Conservation (phyloP, 1,140 invertebrate species). For the Armadillidium nasatum region DNA sequence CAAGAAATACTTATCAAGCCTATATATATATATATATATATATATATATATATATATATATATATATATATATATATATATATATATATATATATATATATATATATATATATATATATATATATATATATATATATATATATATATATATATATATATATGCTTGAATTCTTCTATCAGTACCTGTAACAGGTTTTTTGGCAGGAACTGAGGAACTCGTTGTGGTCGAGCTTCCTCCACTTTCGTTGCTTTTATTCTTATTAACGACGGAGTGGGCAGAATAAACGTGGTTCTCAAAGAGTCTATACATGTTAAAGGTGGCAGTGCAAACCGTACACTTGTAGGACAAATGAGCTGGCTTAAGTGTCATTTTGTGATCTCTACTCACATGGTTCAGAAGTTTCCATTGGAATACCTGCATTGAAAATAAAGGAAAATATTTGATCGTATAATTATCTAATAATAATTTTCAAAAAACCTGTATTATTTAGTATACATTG, state of each 20-base stretch:
- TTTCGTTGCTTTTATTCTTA: conserved; percentile 38
- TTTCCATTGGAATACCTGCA: conserved; percentile 86
- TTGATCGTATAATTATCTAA: no score
- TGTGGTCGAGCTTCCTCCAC: conserved; percentile 7
- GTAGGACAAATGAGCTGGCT: conserved; percentile 86
- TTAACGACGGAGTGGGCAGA: conserved; percentile 62
- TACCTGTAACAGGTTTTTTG: neutral
- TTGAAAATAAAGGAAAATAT: no score
- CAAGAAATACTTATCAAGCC: no score
- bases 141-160: no score
- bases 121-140: no score
- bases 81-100: no score
- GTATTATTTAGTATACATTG: no score
- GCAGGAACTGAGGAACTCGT: neutral
- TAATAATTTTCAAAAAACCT: no score
- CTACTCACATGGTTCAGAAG: conserved; percentile 81
- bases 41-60: no score
- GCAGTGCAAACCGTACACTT: conserved; percentile 92
- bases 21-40: no score
- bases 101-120: no score
- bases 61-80: no score
- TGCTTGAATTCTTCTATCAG: neutral
- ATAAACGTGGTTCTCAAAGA: conserved; percentile 90
- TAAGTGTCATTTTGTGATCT: conserved; percentile 83
- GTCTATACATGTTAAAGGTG: conserved; percentile 90